phyloP scores from a whole-genome alignment of 1,140 invertebrate species.

The Globodera rostochiensis region DNA sequence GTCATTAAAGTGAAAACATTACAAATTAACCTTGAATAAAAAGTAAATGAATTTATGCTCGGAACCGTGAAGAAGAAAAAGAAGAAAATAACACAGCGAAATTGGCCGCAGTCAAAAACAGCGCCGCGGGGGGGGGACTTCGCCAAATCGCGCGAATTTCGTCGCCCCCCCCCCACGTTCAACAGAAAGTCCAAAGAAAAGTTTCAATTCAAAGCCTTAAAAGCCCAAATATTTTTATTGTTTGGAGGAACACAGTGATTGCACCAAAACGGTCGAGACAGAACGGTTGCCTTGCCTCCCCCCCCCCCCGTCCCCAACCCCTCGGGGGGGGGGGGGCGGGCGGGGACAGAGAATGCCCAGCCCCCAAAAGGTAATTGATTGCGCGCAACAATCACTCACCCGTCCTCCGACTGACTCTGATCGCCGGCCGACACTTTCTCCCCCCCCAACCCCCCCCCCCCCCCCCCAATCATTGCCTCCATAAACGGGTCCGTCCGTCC shows the following conservation, averaged over 20 bases:
- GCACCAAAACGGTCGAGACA: not conserved
- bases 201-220: too few relatives aligned
- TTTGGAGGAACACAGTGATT: not conserved
- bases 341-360: not conserved
- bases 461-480: too few relatives aligned
- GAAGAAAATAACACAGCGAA: not conserved
- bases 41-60: not conserved
- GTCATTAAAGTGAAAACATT: not conserved
- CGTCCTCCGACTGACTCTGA: not conserved
- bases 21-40: slow-evolving; percentile 7
- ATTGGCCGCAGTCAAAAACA: not conserved
- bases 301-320: too few relatives aligned
- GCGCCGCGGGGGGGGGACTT: not conserved
- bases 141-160: not conserved
- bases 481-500: too few relatives aligned
- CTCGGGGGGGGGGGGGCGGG: too few relatives aligned
- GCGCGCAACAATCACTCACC: not conserved
- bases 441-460: too few relatives aligned
- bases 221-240: not conserved
- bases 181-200: too few relatives aligned
- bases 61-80: not conserved
- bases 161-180: too few relatives aligned
- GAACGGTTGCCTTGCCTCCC: too few relatives aligned
- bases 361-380: not conserved
- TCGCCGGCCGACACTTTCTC: too few relatives aligned